Evolutionary conservation across 2,888 invertebrate genomes (phyloP), one percentile per base, ranked within the genome.

Genomic region (Diloba caeruleocephala): DNA sequence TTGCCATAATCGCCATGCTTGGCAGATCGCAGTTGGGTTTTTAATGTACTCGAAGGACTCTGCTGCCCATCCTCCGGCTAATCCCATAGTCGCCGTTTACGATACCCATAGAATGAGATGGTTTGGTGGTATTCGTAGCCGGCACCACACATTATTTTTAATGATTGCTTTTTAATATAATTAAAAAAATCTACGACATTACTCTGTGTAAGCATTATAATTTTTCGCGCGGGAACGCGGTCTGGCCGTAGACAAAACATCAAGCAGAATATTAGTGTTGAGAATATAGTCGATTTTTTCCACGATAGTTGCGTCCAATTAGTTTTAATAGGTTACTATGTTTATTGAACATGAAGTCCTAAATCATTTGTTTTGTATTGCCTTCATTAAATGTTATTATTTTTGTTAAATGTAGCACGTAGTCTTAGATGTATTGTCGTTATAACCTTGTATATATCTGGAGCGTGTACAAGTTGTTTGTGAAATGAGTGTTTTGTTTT

Each of bases 301-400:
- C 58, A 58, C 64, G 64, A 43, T 53, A 37, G 21, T 50, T 55
- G 23, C n/a, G 6, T 33, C 12, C 63, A 61, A 45, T 62, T 42
- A 26, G 42, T 42, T 57, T n/a, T 62, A 50, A 44, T 63, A 51
- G 61, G 44, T 42, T 29, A 31, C 1, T 42, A 25, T 10, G n/a
- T 21, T 39, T 34, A 45, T 36, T 53, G 28, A 26, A 7, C n/a
- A 19, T 23, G 5, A 17, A 15, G 8, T 49, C 44, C 14, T 38
- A 42, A 46, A 39, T 51, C 19, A 52, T 34, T 31, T 29, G 8
- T 57, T 53, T 42, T 42, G n/a, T 12, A 21, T 23, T 10, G 8
- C 9, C 10, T 5, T 21, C 4, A 13, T 23, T 23, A 8, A 8
- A 33, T 25, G 34, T 33, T 13, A 12, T n/a, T n/a, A 3, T 41